These are phyloP conservation scores for Pachycephus smyrnensis DNA, from an alignment of 2,888 invertebrate genomes.

Conservation along the genomic window DNA sequence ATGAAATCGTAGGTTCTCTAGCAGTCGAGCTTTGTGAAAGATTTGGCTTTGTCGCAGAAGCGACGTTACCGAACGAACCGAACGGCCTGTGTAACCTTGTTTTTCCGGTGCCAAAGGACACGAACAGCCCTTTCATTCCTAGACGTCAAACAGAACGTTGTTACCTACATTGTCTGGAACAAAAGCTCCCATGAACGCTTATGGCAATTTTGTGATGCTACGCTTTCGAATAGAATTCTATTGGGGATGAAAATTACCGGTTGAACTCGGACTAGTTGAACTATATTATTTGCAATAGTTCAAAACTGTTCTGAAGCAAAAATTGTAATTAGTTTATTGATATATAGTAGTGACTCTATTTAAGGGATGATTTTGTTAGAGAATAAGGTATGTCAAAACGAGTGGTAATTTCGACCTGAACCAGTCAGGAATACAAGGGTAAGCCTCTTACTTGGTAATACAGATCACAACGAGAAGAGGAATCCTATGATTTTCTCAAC, in stretches of 20 bases:
- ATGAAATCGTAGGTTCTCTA: slow-evolving; percentile 33
- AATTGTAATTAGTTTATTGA: background rate
- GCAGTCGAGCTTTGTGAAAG: slow-evolving; percentile 18
- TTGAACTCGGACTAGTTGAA: background rate
- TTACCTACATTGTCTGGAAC: background rate
- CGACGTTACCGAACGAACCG: slow-evolving; percentile 17
- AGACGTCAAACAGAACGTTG: slow-evolving; percentile 32
- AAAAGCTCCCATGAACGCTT: background rate
- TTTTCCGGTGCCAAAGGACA: slow-evolving; percentile 20
- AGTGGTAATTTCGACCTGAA: background rate
- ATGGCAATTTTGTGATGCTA: background rate
- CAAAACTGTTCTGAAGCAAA: background rate
- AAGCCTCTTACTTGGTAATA: slow-evolving; percentile 1
- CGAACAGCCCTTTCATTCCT: slow-evolving; percentile 20
- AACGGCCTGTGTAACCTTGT: slow-evolving; percentile 33
- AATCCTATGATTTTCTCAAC: slow-evolving; percentile 14
- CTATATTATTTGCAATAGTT: no score
- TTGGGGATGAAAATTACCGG: background rate
- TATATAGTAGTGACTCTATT: background rate
- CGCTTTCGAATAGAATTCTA: background rate
- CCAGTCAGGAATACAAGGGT: slow-evolving; percentile 14
- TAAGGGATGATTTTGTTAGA: background rate
- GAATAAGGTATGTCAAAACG: background rate
- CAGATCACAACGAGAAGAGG: slow-evolving; percentile 7
- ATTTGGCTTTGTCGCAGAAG: background rate